Evolutionary conservation across 2,113 vertebrate genomes (phyloP).

Genomic region (Turnix velox): DNA sequence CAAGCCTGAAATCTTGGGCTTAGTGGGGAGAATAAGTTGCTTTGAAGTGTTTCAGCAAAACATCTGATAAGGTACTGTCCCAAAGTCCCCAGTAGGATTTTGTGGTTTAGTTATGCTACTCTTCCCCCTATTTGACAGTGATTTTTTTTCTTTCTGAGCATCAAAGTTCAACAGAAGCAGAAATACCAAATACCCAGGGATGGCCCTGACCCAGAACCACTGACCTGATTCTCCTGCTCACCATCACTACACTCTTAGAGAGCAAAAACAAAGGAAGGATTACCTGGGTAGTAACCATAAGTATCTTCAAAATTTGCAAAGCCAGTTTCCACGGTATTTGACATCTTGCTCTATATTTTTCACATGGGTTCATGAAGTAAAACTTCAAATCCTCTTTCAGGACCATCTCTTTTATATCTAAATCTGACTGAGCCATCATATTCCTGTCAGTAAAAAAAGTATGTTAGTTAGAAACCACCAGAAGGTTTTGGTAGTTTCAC

Average conservation of each 20-base stretch:
- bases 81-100: not conserved
- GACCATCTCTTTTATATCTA: constrained; percentile 70
- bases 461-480: not conserved
- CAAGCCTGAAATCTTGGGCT: not conserved
- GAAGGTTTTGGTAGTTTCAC: not conserved
- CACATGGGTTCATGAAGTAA: constrained; percentile 98
- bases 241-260: not conserved
- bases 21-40: not conserved
- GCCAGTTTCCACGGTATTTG: constrained; percentile 93
- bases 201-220: not conserved
- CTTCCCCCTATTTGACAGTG: not conserved
- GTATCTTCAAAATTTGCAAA: constrained; percentile 93
- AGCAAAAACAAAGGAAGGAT: not conserved
- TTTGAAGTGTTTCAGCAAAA: not conserved
- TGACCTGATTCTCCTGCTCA: not conserved
- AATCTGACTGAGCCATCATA: constrained; percentile 67
- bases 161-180: no score
- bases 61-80: not conserved
- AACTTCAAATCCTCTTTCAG: constrained; percentile 90
- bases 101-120: not conserved
- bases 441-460: constrained; percentile 70
- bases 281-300: constrained; percentile 97
- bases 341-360: constrained; percentile 88
- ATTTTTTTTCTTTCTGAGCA: not conserved
- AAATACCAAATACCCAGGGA: not conserved